Evolutionary conservation across 2,797 vertebrate species (phyloP).

Genomic region (Garrulus glandarius): DNA sequence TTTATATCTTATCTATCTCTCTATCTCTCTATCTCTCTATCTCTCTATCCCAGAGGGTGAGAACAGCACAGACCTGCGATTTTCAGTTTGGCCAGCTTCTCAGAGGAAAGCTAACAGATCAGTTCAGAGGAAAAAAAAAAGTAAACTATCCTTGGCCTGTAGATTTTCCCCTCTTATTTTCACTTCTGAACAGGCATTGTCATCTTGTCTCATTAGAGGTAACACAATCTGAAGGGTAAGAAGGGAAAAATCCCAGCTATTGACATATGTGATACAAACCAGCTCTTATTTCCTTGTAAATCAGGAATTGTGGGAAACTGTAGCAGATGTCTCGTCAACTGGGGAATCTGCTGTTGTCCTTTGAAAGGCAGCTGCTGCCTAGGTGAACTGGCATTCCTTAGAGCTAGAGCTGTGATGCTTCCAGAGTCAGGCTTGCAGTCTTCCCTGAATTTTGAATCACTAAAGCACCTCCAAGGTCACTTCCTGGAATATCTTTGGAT

Average conservation of each 20-base stretch:
- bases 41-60: not conserved
- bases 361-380: not conserved
- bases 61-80: not conserved
- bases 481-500: constrained; percentile 1
- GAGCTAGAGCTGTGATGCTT: not conserved
- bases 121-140: not conserved
- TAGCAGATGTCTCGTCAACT: constrained; percentile 13
- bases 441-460: not conserved
- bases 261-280: not conserved
- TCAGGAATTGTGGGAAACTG: not conserved
- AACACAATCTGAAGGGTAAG: constrained; percentile 4
- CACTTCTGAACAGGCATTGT: not conserved
- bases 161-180: not conserved
- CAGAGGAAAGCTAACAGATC: not conserved
- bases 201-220: not conserved
- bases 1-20: not conserved
- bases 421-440: not conserved
- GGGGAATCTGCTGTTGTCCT: not conserved
- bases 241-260: not conserved
- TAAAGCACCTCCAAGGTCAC: constrained; percentile 27
- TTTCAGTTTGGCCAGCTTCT: not conserved
- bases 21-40: not conserved
- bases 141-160: not conserved
- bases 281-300: not conserved
- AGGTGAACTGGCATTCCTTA: not conserved